phyloP scores from a whole-genome alignment of 2,888 invertebrate species.

The Creontiades dilutus region DNA sequence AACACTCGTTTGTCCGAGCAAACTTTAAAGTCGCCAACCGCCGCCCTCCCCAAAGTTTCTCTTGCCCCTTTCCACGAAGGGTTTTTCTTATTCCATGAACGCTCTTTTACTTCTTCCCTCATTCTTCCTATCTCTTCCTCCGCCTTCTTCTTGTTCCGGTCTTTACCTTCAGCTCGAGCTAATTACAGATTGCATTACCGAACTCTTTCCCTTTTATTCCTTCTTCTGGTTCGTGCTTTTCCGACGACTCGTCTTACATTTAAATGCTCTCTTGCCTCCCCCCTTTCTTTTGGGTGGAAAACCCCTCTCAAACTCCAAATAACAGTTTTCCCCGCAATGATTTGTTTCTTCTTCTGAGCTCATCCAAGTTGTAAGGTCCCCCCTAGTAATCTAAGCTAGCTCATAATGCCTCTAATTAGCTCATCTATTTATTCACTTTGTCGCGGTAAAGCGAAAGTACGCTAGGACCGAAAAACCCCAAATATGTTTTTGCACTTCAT shows the following conservation, averaged over 20 bases:
- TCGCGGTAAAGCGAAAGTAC: too few relatives aligned
- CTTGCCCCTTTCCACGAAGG: neutral
- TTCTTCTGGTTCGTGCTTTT: slow-evolving; percentile 21
- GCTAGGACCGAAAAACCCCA: too few relatives aligned
- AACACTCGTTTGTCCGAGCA: slow-evolving; percentile 71
- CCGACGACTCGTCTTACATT: neutral
- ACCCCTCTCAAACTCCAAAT: neutral
- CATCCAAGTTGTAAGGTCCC: neutral
- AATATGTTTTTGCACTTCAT: too few relatives aligned
- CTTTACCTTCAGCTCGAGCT: slow-evolving; percentile 48
- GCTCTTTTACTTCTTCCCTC: slow-evolving; percentile 28
- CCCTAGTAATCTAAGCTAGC: neutral
- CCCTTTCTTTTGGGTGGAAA: neutral
- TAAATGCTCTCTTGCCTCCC: slow-evolving; percentile 2
- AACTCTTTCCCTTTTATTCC: slow-evolving; percentile 2
- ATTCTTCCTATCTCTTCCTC: neutral
- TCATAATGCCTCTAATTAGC: too few relatives aligned
- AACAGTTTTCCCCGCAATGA: neutral
- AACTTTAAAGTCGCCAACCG: slow-evolving; percentile 64
- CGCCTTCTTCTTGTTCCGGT: slow-evolving; percentile 42
- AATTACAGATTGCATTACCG: slow-evolving; percentile 59
- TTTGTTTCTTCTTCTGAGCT: neutral
- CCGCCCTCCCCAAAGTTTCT: slow-evolving; percentile 27
- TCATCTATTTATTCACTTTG: too few relatives aligned
- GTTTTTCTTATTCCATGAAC: slow-evolving; percentile 51